phyloP scores from a whole-genome alignment of 2,113 vertebrate genomes.

The Rhombomys opimus region DNA sequence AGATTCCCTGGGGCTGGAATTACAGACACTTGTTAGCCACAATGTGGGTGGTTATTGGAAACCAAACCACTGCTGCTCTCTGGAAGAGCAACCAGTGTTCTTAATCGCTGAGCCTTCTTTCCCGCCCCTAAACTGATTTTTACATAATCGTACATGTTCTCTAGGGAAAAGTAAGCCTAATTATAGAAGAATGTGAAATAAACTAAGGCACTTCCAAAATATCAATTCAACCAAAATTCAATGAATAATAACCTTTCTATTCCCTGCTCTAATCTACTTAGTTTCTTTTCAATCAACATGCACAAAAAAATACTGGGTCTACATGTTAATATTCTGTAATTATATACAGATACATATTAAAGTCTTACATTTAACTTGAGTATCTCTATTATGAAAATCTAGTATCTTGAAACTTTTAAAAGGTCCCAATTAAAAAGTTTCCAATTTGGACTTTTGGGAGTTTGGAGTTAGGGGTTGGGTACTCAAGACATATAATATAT shows the following conservation, averaged over 20 bases:
- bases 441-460: background rate
- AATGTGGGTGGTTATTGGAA: background rate
- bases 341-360: background rate
- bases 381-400: background rate
- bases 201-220: background rate
- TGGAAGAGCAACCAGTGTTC: background rate
- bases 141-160: background rate
- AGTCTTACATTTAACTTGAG: background rate
- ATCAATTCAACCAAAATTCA: background rate
- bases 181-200: background rate
- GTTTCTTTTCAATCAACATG: conserved; percentile 25
- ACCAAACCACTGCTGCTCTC: background rate
- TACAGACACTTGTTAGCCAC: too few relatives aligned
- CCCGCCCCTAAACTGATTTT: background rate
- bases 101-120: background rate
- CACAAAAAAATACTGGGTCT: background rate
- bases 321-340: conserved; percentile 5
- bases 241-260: background rate
- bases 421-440: background rate
- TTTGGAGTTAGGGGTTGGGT: background rate
- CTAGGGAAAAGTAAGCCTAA: background rate
- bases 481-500: background rate
- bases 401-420: background rate
- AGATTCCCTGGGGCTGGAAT: background rate
- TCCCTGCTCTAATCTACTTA: background rate